Percentiles rank a stretch among this genome's conserved stretches.
Evolutionary conservation across 1,140 invertebrate species (phyloP).

Genomic region (Leguminivora glycinivorella): DNA sequence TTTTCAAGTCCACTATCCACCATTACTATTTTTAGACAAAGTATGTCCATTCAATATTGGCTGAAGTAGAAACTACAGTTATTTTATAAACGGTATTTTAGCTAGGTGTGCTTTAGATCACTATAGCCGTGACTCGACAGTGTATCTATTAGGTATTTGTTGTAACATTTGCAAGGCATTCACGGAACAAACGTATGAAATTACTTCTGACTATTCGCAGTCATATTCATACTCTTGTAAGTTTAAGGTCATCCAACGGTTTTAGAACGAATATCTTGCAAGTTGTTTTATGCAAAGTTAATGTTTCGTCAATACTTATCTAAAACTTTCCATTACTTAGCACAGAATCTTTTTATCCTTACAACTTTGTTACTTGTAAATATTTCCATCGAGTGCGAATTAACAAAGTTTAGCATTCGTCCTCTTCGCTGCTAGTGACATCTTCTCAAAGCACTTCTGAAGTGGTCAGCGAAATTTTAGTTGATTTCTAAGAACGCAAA

Average conservation of each 20-base stretch:
- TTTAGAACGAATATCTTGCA: background rate
- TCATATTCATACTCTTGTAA: constrained; percentile 8
- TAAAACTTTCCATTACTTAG: background rate
- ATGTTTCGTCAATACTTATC: constrained; percentile 1
- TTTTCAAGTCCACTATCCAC: constrained; percentile 1
- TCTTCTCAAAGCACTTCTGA: background rate
- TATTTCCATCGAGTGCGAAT: background rate
- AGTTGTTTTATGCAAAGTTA: constrained; percentile 24
- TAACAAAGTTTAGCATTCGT: background rate
- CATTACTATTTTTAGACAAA: constrained; percentile 16
- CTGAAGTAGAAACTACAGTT: constrained; percentile 22
- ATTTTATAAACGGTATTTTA: constrained; percentile 21
- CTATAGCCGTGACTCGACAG: constrained; percentile 19
- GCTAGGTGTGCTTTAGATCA: background rate
- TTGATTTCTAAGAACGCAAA: too few species aligned
- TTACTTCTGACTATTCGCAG: constrained; percentile 3
- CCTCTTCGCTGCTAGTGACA: background rate
- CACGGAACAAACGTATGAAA: constrained; percentile 11
- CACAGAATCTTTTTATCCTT: background rate
- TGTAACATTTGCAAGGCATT: constrained; percentile 5
- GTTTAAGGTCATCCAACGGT: constrained; percentile 15
- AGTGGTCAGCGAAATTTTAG: background rate
- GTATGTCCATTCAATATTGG: background rate
- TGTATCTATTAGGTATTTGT: background rate
- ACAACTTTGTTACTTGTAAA: background rate